Evolutionary conservation across 2,797 vertebrate genomes (phyloP).

Genomic region (Miichthys miiuy): DNA sequence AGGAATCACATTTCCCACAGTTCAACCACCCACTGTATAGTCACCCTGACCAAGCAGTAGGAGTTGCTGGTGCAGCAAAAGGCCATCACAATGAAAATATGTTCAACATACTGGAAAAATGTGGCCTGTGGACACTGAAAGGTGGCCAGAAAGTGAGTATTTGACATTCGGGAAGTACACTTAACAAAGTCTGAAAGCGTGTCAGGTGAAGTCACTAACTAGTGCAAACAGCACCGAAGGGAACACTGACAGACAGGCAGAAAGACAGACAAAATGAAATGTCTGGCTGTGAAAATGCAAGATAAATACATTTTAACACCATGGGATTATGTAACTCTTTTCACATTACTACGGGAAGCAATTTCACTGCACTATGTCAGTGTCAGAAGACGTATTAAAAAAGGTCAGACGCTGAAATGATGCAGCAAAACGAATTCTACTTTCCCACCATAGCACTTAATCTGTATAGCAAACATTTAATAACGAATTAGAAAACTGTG

Average conservation of each 20-base stretch:
- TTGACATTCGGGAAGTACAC: neutral
- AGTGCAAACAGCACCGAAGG: neutral
- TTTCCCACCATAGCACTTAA: neutral
- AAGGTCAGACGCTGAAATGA: no score
- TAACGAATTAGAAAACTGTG: neutral
- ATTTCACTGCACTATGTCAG: neutral
- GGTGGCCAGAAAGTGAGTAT: conserved; percentile 10
- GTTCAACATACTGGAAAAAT: conserved; percentile 2
- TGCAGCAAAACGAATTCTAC: no score
- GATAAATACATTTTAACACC: conserved; percentile 39
- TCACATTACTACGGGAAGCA: conserved; percentile 9
- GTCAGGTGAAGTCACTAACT: neutral
- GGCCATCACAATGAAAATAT: conserved; percentile 20
- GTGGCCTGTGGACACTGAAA: conserved; percentile 14
- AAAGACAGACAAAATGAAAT: conserved; percentile 11
- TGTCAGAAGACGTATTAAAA: neutral
- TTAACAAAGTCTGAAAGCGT: neutral
- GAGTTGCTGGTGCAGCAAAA: conserved; percentile 37
- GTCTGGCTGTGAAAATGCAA: conserved; percentile 39
- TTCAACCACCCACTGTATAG: conserved; percentile 34
- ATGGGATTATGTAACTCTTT: conserved; percentile 33
- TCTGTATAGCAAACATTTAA: conserved; percentile 6
- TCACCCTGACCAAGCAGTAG: conserved; percentile 17
- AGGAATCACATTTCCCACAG: conserved; percentile 13
- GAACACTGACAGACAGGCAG: conserved; percentile 8